phyloP scores from a whole-genome alignment of 2,113 vertebrate species.

The Panurus biarmicus region DNA sequence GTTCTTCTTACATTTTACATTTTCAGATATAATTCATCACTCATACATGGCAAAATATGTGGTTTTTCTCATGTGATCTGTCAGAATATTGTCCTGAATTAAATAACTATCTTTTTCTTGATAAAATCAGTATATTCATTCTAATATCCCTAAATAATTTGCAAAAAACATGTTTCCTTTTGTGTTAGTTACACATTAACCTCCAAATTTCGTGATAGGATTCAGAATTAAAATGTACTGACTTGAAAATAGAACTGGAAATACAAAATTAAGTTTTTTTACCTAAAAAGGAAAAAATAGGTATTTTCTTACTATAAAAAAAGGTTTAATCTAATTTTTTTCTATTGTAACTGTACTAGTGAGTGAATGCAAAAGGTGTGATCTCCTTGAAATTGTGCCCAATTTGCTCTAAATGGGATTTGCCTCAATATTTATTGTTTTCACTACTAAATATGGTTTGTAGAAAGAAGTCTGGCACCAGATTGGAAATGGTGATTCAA shows the following conservation, averaged over 20 bases:
- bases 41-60: background rate
- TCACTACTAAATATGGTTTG: background rate
- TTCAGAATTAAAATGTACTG: background rate
- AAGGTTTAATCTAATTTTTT: background rate
- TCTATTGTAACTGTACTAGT: background rate
- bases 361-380: background rate
- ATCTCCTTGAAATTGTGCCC: background rate
- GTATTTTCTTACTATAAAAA: background rate
- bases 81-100: background rate
- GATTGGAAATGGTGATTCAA: background rate
- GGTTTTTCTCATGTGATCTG: background rate
- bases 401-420: background rate
- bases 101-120: background rate
- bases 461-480: background rate
- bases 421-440: background rate
- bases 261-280: background rate
- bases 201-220: background rate
- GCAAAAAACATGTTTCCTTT: background rate
- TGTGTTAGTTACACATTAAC: background rate
- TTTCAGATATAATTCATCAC: background rate
- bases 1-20: background rate
- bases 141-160: background rate
- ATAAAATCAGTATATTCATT: background rate
- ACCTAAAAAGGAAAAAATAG: no score
- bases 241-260: background rate